phyloP scores from a whole-genome alignment of 2,113 vertebrate genomes.

The Ellobius talpinus region DNA sequence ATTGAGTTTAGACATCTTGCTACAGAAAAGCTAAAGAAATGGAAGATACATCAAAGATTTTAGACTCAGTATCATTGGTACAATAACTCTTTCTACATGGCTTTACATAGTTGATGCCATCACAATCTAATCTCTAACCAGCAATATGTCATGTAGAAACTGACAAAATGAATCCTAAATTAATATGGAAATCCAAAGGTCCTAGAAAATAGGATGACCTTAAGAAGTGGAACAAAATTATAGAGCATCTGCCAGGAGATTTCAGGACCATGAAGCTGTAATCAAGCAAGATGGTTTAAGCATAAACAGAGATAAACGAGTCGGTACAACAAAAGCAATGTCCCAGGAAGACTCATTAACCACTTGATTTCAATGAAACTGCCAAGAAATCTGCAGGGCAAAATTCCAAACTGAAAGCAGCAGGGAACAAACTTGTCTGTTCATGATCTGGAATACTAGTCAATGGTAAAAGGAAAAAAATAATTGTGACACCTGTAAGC shows the following conservation, averaged over 20 bases:
- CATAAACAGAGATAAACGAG: background rate
- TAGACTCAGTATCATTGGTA: background rate
- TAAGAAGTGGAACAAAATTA: slow-evolving; percentile 1
- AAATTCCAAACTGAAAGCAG: background rate
- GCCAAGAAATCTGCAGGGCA: background rate
- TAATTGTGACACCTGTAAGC: background rate
- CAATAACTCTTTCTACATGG: background rate
- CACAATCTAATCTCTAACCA: background rate
- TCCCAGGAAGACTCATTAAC: background rate
- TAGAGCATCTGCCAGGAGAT: background rate
- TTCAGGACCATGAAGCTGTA: background rate
- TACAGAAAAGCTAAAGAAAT: background rate
- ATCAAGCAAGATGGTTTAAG: background rate
- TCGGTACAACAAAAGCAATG: slow-evolving; percentile 6
- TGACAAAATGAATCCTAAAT: background rate
- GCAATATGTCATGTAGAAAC: background rate
- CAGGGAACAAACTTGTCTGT: background rate
- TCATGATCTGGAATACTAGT: background rate
- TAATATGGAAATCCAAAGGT: background rate
- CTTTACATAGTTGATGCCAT: background rate
- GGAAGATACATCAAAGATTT: background rate
- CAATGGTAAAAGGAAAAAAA: background rate
- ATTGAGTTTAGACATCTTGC: background rate
- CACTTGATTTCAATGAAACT: background rate
- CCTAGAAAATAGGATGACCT: background rate